Evolutionary conservation across 2,113 vertebrate genomes (phyloP), one percentile per base, ranked within the genome.

Genomic region (Oryzias woworae): DNA sequence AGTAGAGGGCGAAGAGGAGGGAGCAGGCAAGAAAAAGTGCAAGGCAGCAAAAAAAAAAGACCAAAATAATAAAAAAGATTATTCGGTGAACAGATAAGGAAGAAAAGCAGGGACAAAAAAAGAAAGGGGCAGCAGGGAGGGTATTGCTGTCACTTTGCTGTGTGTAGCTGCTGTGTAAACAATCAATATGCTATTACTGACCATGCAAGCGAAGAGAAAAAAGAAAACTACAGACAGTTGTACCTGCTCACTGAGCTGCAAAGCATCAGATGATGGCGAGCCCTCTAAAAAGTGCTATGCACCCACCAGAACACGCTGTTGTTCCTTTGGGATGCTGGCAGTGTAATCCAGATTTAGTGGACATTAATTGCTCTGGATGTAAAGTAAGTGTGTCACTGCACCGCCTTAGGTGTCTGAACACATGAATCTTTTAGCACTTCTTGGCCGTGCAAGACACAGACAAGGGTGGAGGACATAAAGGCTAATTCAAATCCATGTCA

Each of bases 301-400:
- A 58, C 54, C 66, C 75, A 72, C 48, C 24, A 4, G 73, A 66
- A 83, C 66, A 62, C 50, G 60, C 58, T 28, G 2, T 66, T 64
- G 49, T 69, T 75, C 81, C 68, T 61, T 43, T 69, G 82, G 87
- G 80, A 88, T 47, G 24, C 36, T 71, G 65, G 74, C 81, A 72
- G 83, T 82, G 89, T 87, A 88, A 93, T 93, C 92, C 93, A 90
- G 90, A 92, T 93, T 94, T 92, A 89, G 90, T 89, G 94, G 93
- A 90, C 92, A 89, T 92, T 96, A 96, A 96, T 94, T 93, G 94
- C 93, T 93, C 92, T 92, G 92, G 94, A 95, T 91, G 89, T 93
- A 93, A 88, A 94, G 92, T 92, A 97, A 95, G 89, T 94, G 92
- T 94, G 93, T 93, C 95, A 95, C 88, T 86, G 84, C 91, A 88